A percentile compares a stretch with the other conserved stretches of the same genome.
Conservation (phyloP, 2,888 invertebrate genomes). For the Agrotis segetum region DNA sequence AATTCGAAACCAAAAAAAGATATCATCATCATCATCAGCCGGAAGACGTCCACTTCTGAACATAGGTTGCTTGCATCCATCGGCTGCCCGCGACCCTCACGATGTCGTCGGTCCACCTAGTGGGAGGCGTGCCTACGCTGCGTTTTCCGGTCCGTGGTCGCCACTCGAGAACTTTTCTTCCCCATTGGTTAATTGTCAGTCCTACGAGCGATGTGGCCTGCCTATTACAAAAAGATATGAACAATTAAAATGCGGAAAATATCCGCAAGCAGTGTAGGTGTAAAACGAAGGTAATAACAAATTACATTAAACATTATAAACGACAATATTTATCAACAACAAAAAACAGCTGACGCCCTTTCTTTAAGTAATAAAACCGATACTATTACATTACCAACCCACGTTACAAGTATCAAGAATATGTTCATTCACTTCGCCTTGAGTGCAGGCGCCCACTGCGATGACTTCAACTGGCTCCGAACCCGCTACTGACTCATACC, state of each 20-base stretch:
- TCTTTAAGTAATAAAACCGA: constrained; percentile 26
- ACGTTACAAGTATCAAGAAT: constrained; percentile 53
- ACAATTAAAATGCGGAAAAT: background rate
- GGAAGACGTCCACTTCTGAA: no score
- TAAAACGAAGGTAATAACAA: constrained; percentile 23
- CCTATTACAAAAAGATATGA: background rate
- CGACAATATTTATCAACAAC: constrained; percentile 1
- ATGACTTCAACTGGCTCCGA: constrained; percentile 70
- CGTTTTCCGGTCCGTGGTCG: no score
- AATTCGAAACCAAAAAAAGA: background rate
- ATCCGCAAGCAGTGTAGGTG: constrained; percentile 5
- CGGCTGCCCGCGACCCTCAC: no score
- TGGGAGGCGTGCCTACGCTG: no score
- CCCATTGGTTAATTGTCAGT: no score
- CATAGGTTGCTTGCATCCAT: no score
- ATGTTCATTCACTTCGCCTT: constrained; percentile 64
- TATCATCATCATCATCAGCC: no score
- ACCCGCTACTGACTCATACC: constrained; percentile 70
- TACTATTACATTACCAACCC: constrained; percentile 32
- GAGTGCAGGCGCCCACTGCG: constrained; percentile 63
- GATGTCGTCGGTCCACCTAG: no score
- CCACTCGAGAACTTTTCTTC: no score
- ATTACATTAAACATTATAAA: constrained; percentile 20
- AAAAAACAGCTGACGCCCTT: constrained; percentile 25
- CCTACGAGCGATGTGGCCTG: no score